These are phyloP conservation scores for Nesoenas mayeri DNA, from an alignment of 2,113 vertebrate genomes.

Conservation along the genomic window DNA sequence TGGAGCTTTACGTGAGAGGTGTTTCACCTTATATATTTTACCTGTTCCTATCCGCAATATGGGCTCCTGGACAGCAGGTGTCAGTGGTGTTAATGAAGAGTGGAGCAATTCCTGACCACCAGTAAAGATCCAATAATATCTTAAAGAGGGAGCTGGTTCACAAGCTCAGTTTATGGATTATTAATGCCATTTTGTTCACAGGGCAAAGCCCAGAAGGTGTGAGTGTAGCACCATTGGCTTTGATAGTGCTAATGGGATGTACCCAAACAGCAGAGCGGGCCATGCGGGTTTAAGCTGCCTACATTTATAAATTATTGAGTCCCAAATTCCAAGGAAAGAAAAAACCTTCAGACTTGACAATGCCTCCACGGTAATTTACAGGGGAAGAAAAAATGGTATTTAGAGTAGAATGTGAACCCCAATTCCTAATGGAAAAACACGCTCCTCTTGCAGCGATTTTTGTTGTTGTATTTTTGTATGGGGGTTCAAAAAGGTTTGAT, in stretches of 20 bases:
- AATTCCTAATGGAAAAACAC: background rate
- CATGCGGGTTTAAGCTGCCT: background rate
- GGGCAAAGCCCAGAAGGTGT: background rate
- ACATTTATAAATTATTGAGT: background rate
- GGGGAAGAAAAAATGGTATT: background rate
- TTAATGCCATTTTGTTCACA: background rate
- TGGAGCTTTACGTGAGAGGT: background rate
- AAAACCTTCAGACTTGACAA: background rate
- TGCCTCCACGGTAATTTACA: background rate
- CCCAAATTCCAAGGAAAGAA: background rate
- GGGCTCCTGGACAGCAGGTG: background rate
- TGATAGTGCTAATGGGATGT: background rate
- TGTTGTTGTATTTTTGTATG: slow-evolving; percentile 40
- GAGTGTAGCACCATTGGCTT: background rate
- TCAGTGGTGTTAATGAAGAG: background rate
- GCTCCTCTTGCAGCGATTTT: background rate
- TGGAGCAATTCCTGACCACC: background rate
- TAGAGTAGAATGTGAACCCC: background rate
- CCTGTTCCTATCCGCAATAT: rapidly evolving
- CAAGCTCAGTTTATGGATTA: background rate
- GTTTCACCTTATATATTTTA: background rate
- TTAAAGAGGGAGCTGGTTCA: background rate
- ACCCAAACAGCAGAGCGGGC: background rate
- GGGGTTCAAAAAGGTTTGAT: slow-evolving; percentile 75
- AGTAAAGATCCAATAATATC: background rate